Evolutionary conservation across 2,888 invertebrate species (phyloP).

Genomic region (Trachelus troglodyta): DNA sequence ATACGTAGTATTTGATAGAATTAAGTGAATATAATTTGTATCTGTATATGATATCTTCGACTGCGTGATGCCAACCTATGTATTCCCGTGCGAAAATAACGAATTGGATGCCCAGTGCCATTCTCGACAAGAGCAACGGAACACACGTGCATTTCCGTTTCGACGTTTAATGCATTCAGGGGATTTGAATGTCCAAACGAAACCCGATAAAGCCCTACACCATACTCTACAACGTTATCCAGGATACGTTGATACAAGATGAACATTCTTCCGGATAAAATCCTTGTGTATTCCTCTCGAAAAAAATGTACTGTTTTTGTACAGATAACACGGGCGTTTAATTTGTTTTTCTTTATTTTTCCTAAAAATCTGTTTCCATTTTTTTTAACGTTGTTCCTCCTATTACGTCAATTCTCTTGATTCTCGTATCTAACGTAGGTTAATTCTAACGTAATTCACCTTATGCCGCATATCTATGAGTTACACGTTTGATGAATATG

Average conservation of each 20-base stretch:
- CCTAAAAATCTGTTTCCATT: neutral
- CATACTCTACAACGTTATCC: conserved; percentile 18
- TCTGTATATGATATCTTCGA: neutral
- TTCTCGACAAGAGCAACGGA: neutral
- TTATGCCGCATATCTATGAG: no score
- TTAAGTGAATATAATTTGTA: neutral
- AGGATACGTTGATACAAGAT: neutral
- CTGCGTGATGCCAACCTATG: neutral
- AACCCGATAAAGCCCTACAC: neutral
- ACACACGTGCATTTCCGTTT: neutral
- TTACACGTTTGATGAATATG: no score
- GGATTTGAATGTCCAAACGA: neutral
- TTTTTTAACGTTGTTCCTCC: no score
- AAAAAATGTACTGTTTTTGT: neutral
- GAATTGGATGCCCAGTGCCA: neutral
- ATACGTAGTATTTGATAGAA: no score
- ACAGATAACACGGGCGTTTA: neutral
- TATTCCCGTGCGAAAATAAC: neutral
- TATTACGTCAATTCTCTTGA: no score
- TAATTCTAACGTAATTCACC: no score
- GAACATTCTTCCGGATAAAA: neutral
- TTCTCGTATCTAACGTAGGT: no score
- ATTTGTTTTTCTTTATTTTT: neutral
- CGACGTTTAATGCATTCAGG: neutral
- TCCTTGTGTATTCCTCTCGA: neutral